Evolutionary conservation across 2,113 vertebrate genomes (phyloP).

Genomic region (Lanius collurio): DNA sequence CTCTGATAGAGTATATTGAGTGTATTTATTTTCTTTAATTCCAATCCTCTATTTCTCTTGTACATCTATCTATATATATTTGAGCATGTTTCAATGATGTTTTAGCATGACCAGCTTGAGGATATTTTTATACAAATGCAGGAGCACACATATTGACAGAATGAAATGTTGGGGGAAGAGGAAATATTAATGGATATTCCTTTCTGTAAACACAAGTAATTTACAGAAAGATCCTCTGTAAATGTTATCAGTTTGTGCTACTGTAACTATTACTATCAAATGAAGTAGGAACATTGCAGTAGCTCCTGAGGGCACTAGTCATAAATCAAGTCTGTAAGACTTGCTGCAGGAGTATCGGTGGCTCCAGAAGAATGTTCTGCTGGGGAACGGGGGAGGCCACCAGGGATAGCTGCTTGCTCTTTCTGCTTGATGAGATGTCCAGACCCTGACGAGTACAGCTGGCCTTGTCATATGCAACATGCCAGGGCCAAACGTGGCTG

Average conservation of each 20-base stretch:
- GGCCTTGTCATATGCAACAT: neutral
- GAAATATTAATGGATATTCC: neutral
- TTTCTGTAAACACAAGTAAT: neutral
- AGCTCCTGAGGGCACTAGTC: neutral
- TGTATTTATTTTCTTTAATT: neutral
- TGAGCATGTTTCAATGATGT: neutral
- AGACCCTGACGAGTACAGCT: neutral
- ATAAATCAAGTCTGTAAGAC: neutral
- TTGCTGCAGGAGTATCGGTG: neutral
- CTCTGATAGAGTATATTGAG: neutral
- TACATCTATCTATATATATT: neutral
- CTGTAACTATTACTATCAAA: neutral
- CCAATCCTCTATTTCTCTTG: neutral
- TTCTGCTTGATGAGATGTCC: neutral
- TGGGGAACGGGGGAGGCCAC: neutral
- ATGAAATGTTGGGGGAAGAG: neutral
- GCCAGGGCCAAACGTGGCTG: constrained; percentile 21
- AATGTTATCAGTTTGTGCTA: neutral
- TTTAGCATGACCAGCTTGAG: neutral
- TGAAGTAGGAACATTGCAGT: neutral
- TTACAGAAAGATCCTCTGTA: neutral
- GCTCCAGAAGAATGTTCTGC: constrained; percentile 30
- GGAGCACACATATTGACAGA: neutral
- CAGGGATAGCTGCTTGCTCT: constrained; percentile 19
- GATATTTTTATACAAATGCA: neutral